These are phyloP conservation scores for Chirona hameri DNA, from an alignment of 2,888 invertebrate species.

Conservation along the genomic window DNA sequence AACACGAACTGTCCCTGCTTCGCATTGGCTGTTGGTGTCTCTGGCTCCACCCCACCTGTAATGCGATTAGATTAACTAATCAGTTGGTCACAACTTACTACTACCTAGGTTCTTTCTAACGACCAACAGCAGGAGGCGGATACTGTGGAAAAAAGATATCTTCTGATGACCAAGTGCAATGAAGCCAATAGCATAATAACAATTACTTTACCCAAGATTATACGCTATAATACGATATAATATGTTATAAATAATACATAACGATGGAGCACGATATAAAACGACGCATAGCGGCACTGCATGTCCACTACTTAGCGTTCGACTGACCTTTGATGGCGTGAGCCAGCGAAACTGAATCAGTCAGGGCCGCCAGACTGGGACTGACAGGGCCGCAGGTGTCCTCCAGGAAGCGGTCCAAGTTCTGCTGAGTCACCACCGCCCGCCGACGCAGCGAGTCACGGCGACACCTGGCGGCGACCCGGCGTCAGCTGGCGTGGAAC, in stretches of 20 bases:
- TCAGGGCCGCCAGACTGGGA: slow-evolving; percentile 63
- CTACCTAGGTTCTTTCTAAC: too few species aligned
- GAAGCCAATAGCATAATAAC: too few species aligned
- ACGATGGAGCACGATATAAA: neutral
- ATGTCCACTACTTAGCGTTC: neutral
- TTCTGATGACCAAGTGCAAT: too few species aligned
- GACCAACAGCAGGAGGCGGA: neutral
- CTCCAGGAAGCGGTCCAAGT: too few species aligned
- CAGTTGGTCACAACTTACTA: too few species aligned
- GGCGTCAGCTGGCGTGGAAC: too few species aligned
- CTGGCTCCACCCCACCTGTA: slow-evolving; percentile 46
- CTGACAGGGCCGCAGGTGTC: slow-evolving; percentile 54
- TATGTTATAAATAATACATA: neutral
- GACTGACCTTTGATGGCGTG: slow-evolving; percentile 70
- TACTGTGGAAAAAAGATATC: too few species aligned
- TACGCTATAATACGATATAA: too few species aligned
- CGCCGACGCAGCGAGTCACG: slow-evolving; percentile 8
- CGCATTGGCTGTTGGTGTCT: slow-evolving; percentile 34
- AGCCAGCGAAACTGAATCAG: slow-evolving; percentile 64
- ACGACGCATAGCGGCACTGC: neutral
- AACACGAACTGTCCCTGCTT: slow-evolving; percentile 37
- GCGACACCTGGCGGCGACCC: slow-evolving; percentile 2
- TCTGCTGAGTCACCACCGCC: neutral
- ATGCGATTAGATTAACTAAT: slow-evolving; percentile 45
- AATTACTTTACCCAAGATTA: neutral